Conservation (phyloP, 2,113 vertebrate species). For the Jacana jacana region DNA sequence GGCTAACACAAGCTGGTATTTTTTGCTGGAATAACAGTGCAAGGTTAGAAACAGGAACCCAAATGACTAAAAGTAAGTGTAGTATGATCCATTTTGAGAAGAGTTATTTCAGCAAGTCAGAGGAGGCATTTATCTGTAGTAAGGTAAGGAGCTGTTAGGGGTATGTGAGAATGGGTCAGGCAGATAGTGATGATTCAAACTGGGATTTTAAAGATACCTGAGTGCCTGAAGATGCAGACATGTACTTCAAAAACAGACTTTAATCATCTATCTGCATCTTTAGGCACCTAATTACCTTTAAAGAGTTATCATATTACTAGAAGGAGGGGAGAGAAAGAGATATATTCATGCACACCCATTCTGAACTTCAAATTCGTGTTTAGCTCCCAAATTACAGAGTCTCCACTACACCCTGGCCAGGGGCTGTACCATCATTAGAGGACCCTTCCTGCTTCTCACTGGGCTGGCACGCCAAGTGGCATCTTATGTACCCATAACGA, state of each 20-base stretch:
- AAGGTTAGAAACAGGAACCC: not conserved
- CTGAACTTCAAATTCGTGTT: not conserved
- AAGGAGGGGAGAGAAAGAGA: not conserved
- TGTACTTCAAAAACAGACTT: not conserved
- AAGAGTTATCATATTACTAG: not conserved
- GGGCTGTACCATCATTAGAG: not conserved
- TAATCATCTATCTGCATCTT: not conserved
- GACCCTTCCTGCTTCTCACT: too few relatives aligned
- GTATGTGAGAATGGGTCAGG: not conserved
- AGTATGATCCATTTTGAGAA: not conserved
- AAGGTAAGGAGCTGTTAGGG: not conserved
- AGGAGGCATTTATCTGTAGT: not conserved
- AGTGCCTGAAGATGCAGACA: not conserved
- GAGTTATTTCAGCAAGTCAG: not conserved
- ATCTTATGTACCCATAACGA: not conserved
- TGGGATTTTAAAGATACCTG: not conserved
- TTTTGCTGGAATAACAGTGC: constrained; percentile 19
- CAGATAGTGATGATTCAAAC: not conserved
- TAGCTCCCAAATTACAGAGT: not conserved
- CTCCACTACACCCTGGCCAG: not conserved
- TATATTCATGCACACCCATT: not conserved
- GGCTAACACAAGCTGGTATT: accelerated
- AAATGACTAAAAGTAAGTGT: not conserved
- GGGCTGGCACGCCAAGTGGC: not conserved
- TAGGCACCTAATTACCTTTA: not conserved